Percentiles rank a stretch among this genome's conserved stretches.
phyloP scores from a whole-genome alignment of 2,113 vertebrate species.

The Polyodon spathula region DNA sequence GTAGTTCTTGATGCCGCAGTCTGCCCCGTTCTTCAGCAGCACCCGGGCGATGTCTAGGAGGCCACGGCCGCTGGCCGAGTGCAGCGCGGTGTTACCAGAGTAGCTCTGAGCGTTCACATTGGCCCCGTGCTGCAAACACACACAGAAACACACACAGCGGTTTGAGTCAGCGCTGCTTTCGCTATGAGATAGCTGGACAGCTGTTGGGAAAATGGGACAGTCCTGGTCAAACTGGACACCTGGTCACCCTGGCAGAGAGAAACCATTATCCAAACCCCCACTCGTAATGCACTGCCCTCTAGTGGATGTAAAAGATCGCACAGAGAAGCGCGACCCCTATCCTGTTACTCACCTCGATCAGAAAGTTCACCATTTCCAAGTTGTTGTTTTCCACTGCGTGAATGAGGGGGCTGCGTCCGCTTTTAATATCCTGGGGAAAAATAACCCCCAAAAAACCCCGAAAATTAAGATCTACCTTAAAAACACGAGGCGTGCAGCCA shows the following conservation, averaged over 20 bases:
- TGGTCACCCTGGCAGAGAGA: no score
- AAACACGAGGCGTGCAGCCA: background rate
- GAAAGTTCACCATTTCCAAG: constrained; percentile 66
- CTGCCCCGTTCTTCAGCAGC: constrained; percentile 71
- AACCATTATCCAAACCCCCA: no score
- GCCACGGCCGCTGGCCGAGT: constrained; percentile 71
- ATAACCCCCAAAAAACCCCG: background rate
- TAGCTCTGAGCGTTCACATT: constrained; percentile 79
- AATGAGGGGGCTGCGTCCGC: constrained; percentile 73
- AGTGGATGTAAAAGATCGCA: background rate
- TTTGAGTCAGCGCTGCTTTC: no score
- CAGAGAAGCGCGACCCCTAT: no score
- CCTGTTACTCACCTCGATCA: constrained; percentile 60
- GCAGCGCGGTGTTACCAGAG: constrained; percentile 76
- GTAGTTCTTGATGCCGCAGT: constrained; percentile 79
- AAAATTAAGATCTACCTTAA: background rate
- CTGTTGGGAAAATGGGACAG: no score
- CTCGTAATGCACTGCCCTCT: no score
- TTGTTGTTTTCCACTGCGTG: constrained; percentile 74
- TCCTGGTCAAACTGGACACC: no score
- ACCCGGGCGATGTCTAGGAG: constrained; percentile 64
- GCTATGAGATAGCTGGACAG: background rate
- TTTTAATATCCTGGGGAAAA: constrained; percentile 70
- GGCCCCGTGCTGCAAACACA: constrained; percentile 56
- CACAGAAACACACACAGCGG: background rate